Evolutionary conservation across 2,888 invertebrate species (phyloP).

Genomic region (Tolmerus cingulatus): DNA sequence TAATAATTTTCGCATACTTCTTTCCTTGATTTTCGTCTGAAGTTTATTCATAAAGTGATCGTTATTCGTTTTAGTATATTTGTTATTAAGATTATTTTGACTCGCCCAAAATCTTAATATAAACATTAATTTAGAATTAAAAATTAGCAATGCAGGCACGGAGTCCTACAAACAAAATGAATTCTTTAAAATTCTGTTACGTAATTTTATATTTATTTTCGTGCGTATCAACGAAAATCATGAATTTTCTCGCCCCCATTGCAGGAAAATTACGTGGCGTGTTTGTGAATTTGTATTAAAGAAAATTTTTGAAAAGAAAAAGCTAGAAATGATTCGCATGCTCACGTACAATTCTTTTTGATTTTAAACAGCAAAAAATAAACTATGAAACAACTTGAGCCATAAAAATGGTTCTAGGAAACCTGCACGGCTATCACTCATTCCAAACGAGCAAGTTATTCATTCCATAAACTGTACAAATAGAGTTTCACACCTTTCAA

Average conservation of each 20-base stretch:
- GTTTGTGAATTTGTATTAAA: neutral
- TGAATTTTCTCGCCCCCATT: neutral
- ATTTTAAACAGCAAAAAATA: neutral
- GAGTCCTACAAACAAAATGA: neutral
- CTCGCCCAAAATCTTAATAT: no score
- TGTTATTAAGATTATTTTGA: no score
- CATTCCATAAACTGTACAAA: slow-evolving; percentile 49
- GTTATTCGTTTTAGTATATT: no score
- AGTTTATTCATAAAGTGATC: no score
- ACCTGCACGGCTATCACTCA: neutral
- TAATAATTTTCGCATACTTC: no score
- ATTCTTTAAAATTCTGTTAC: neutral
- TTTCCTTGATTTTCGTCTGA: no score
- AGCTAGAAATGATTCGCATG: neutral
- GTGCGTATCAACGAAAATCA: neutral
- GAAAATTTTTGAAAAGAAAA: neutral
- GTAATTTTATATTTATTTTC: neutral
- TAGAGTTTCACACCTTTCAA: slow-evolving; percentile 52
- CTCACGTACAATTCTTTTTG: neutral
- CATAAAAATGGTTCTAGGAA: neutral
- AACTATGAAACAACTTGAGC: neutral
- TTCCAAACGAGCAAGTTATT: slow-evolving; percentile 1
- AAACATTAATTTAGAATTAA: no score
- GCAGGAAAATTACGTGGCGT: neutral
- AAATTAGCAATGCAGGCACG: neutral